Base-by-base conservation (phyloP, 2,797 vertebrate species). In the Spinibarbus caldwelli region DNA sequence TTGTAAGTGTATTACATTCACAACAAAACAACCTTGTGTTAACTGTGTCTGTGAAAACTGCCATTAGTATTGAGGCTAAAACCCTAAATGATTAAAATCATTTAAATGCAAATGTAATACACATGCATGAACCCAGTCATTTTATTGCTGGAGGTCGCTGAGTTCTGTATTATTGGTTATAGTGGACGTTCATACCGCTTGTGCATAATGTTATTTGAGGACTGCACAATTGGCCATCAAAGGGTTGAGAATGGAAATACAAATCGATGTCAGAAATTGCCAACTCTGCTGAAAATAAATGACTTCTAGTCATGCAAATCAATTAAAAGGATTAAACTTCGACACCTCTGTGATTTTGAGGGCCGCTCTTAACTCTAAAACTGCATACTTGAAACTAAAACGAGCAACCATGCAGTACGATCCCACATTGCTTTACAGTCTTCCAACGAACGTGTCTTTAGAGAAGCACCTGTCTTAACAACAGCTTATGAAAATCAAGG, bases 401-500 rank as follows among this genome's bases (percentile, higher is more conserved):
- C 6, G 41, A 64, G 29, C 29, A 9, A 31, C 38, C 43, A 49
- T 79, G 38, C 26, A 7, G 26, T 29, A 23, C 0, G 1, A 45
- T 47, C 57, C 38, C 26, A 79, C 78, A 47, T 43, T 19, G n/a
- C 38, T 43, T 21, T 59, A 49, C 1, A 68, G 49, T 52, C 41
- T 68, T 31, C 31, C 54, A 23, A 26, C 21, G 19, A 31, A 80
- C 31, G 12, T 75, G 67, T 64, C 62, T 75, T 70, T 31, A 43
- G 21, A 36, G 23, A 80, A 47, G 34, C 6, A 36, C 41, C 19
- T 57, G 41, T 83, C 49, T 67, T 66, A 82, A 31, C 83, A 77
- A 62, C 49, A 59, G 62, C 75, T 62, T 31, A 57, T 49, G 41
- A 73, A 90, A 77, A 85, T 89, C 91, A 89, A 90, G 87, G 78